These are phyloP conservation scores for Sceliomorpha sp. DNA, from an alignment of 2,888 invertebrate genomes.

Conservation along the genomic window DNA sequence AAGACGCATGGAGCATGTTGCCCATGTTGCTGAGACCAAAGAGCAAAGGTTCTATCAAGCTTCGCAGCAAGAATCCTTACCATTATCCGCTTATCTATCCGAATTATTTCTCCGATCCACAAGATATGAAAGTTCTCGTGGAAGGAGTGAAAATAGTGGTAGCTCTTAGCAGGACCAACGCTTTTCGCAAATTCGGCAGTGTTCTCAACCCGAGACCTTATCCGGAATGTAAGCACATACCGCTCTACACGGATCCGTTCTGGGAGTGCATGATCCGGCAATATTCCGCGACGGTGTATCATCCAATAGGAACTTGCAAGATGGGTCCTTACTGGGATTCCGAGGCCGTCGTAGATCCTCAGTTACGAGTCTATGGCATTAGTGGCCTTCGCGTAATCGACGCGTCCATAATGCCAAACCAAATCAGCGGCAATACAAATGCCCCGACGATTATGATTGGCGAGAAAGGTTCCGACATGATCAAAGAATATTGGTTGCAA, in stretches of 20 bases:
- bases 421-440: constrained; percentile 93
- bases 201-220: constrained; percentile 86
- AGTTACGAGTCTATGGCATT: constrained; percentile 89
- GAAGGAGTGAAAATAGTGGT: constrained; percentile 93
- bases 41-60: constrained; percentile 90
- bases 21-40: constrained; percentile 92
- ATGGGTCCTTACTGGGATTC: constrained; percentile 94
- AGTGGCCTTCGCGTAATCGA: constrained; percentile 90
- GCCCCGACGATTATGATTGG: constrained; percentile 94
- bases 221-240: constrained; percentile 88
- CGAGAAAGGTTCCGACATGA: constrained; percentile 93
- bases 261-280: constrained; percentile 93
- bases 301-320: constrained; percentile 92
- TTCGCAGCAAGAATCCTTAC: constrained; percentile 91
- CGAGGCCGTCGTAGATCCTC: constrained; percentile 90
- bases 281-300: constrained; percentile 91
- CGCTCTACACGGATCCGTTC: constrained; percentile 87
- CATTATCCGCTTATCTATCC: constrained; percentile 95
- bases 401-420: constrained; percentile 92
- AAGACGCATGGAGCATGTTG: constrained; percentile 91
- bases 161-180: constrained; percentile 88
- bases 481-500: constrained; percentile 91
- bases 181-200: constrained; percentile 88
- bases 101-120: constrained; percentile 91
- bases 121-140: constrained; percentile 89